These are phyloP conservation scores for Xiphophorus hellerii DNA, from an alignment of 2,113 vertebrate genomes.

Conservation along the genomic window DNA sequence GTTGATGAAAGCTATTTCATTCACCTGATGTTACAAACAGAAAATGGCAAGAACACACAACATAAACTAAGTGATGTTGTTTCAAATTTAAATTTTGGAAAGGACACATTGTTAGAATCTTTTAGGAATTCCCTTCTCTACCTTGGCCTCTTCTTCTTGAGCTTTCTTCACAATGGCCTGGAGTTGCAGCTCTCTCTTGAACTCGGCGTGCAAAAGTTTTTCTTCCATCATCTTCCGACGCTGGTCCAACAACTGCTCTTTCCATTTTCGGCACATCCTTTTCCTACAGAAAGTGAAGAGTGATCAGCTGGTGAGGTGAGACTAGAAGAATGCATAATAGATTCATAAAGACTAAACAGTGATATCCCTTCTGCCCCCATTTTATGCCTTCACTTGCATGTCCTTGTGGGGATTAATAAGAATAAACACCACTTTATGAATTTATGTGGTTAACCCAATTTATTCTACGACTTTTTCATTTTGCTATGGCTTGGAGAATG, in stretches of 20 bases:
- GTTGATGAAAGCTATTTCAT: constrained; percentile 99
- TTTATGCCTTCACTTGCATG: constrained; percentile 22
- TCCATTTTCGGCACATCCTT: constrained; percentile 98
- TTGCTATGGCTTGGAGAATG: constrained; percentile 48
- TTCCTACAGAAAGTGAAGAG: constrained; percentile 80
- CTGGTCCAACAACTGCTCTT: constrained; percentile 95
- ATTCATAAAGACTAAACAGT: constrained; percentile 22
- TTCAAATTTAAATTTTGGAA: background rate
- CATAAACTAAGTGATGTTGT: background rate
- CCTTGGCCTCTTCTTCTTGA: constrained; percentile 98
- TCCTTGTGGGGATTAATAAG: constrained; percentile 39
- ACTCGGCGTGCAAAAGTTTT: constrained; percentile 94
- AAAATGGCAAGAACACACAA: background rate
- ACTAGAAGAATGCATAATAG: constrained; percentile 5
- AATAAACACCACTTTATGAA: constrained; percentile 62
- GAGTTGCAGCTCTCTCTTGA: constrained; percentile 95
- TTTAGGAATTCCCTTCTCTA: constrained; percentile 40
- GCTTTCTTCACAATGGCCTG: constrained; percentile 99
- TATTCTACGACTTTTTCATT: constrained; percentile 61
- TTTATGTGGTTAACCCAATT: constrained; percentile 70
- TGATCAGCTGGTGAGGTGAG: background rate
- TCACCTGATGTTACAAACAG: constrained; percentile 83
- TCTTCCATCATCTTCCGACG: constrained; percentile 98
- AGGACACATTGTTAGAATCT: background rate
- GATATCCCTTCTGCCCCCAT: constrained; percentile 5